A percentile compares a stretch with the other conserved stretches of the same genome.
These are phyloP conservation scores for Gavialis gangeticus DNA, from an alignment of 2,113 vertebrate genomes.

Conservation along the genomic window DNA sequence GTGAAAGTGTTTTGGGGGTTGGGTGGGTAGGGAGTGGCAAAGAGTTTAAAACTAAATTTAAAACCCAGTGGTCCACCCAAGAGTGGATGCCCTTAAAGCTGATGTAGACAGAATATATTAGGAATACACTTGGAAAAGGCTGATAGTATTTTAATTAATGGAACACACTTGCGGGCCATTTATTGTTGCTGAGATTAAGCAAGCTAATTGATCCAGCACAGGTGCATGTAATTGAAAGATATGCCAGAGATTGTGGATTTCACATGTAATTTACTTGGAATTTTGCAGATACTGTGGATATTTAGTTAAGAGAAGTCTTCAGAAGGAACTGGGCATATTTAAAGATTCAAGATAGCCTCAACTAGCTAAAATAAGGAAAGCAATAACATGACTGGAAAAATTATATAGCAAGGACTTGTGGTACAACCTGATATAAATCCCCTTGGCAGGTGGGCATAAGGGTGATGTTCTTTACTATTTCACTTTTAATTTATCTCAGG, in stretches of 20 bases:
- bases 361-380: background rate
- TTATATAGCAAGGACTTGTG: background rate
- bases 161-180: constrained; percentile 64
- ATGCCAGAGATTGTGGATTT: constrained; percentile 68
- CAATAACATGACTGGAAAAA: background rate
- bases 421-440: background rate
- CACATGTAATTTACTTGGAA: constrained; percentile 78
- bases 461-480: background rate
- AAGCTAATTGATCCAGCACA: constrained; percentile 80
- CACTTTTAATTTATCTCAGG: background rate
- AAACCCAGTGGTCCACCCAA: background rate
- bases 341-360: background rate
- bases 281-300: constrained; percentile 66
- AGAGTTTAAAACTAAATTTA: background rate
- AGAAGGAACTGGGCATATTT: background rate
- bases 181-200: constrained; percentile 71
- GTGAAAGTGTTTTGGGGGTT: background rate
- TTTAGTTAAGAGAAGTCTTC: background rate
- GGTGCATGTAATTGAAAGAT: constrained; percentile 79
- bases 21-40: background rate
- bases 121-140: constrained; percentile 51
- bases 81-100: background rate
- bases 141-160: constrained; percentile 74
- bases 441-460: background rate
- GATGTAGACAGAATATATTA: constrained; percentile 1